Evolutionary conservation across 2,888 invertebrate genomes (phyloP).

Genomic region (Brachylomia viminalis): DNA sequence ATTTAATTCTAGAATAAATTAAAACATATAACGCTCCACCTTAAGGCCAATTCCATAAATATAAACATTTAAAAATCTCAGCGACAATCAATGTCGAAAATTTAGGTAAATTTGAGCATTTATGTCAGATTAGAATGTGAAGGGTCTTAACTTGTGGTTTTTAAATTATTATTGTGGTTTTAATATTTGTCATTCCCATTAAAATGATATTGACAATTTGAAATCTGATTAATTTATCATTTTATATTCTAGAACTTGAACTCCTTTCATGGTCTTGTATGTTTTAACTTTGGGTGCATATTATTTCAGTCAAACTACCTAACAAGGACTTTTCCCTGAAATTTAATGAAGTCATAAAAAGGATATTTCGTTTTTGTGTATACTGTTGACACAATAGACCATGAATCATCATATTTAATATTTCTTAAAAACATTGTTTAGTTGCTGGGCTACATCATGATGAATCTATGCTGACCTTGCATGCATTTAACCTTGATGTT

Average conservation of each 20-base stretch:
- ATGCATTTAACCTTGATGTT: conserved; percentile 4
- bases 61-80: too few relatives aligned
- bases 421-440: not conserved
- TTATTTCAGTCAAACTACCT: not conserved
- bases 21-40: too few relatives aligned
- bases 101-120: too few relatives aligned
- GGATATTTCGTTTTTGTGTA: not conserved
- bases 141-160: not conserved
- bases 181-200: not conserved
- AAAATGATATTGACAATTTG: not conserved
- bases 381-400: not conserved
- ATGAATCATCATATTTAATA: not conserved
- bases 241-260: not conserved
- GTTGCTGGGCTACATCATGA: not conserved
- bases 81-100: too few relatives aligned
- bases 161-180: not conserved
- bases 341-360: not conserved
- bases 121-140: too few relatives aligned
- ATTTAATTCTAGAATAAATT: not conserved
- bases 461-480: not conserved
- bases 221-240: not conserved
- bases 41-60: too few relatives aligned
- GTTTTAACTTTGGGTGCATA: not conserved
- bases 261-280: not conserved
- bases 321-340: not conserved